Base-by-base conservation (phyloP, 2,113 vertebrate species). In the Tinamus guttatus region DNA sequence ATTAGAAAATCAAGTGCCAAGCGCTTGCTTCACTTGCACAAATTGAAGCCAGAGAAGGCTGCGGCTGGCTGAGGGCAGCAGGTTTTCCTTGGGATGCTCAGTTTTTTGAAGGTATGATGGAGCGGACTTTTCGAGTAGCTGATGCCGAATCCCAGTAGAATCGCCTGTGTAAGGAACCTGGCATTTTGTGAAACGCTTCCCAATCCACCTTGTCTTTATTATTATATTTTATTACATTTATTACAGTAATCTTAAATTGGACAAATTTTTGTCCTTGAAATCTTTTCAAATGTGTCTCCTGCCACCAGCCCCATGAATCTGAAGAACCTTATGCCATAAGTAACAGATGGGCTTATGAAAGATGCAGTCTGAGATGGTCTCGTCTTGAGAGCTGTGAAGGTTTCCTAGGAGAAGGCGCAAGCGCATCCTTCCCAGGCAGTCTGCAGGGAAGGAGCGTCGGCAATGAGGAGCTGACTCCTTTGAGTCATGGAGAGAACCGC, bases 81-180 rank as follows among this genome's bases (percentile, higher is more conserved):
- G 99, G 99, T 74, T 99, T 99, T 64, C 98, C 99, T 87, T 99
- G 99, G 94, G 99, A 99, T 81, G 98, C 97, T 79, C 99, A 99
- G 89, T 96, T 99, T 38, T 99, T 98, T 96, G 98, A 98, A 98
- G 99, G 99, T 99, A 98, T 36, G 92, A 41, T 25, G 75, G 81
- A 75, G 80, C 32, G 47, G 70, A 16, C 54, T 63, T 40, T 40
- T 14, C 49, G 52, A 78, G 70, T 64, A 84, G 51, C 60, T 84
- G 88, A 22, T 13, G 3, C 14, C 41, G 36, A 82, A 47, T 40
- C 90, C 3, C 14, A 58, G 32, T 22, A 17, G 25, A 89, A 38
- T 52, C 21, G 30, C 51, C 82, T 22, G 17, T 20, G 13, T 28
- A 64, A 79, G 78, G 65, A 94, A 58, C 38, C 27, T 60, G 73